Percentiles rank a stretch among this genome's conserved stretches.
These are phyloP conservation scores for Scomberomorus guttatus DNA, from an alignment of 2,797 vertebrate genomes.

Conservation along the genomic window DNA sequence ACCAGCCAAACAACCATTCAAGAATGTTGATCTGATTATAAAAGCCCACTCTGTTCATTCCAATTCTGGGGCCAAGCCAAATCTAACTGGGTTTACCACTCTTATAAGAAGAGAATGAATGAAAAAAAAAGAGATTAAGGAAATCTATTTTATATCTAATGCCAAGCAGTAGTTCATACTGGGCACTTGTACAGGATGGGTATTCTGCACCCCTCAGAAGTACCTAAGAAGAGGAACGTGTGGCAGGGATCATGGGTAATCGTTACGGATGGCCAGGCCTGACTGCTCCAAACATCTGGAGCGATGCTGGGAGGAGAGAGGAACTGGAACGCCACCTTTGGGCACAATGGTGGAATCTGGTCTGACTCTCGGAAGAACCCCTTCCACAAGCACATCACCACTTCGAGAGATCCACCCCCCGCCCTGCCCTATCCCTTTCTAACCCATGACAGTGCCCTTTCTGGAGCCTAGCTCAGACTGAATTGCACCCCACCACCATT, in stretches of 20 bases:
- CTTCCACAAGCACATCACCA: slow-evolving; percentile 28
- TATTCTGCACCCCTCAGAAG: slow-evolving; percentile 34
- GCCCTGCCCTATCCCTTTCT: slow-evolving; percentile 11
- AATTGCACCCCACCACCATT: slow-evolving; percentile 20
- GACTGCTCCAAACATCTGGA: slow-evolving; percentile 25
- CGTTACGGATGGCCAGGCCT: slow-evolving; percentile 37
- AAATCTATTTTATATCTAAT: slow-evolving; percentile 44
- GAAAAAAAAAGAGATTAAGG: slow-evolving; percentile 43
- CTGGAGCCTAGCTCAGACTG: slow-evolving; percentile 67
- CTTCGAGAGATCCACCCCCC: slow-evolving; percentile 29
- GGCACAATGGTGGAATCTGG: slow-evolving; percentile 25
- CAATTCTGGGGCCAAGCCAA: slow-evolving; percentile 71
- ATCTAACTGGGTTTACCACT: slow-evolving; percentile 67
- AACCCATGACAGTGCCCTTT: slow-evolving; percentile 6
- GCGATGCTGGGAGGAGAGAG: slow-evolving; percentile 22
- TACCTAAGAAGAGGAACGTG: slow-evolving; percentile 19
- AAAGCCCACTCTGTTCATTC: slow-evolving; percentile 69
- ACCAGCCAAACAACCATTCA: slow-evolving; percentile 39
- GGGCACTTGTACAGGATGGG: slow-evolving; percentile 45
- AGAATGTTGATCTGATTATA: slow-evolving; percentile 47
- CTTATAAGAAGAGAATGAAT: slow-evolving; percentile 40
- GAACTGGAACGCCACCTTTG: slow-evolving; percentile 47
- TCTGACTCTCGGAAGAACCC: slow-evolving; percentile 66
- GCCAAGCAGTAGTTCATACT: slow-evolving; percentile 65
- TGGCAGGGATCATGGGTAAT: slow-evolving; percentile 36